Percentiles rank a stretch among this genome's conserved stretches.
Evolutionary conservation across 2,113 vertebrate species (phyloP).

Genomic region (Syngnathus typhle): DNA sequence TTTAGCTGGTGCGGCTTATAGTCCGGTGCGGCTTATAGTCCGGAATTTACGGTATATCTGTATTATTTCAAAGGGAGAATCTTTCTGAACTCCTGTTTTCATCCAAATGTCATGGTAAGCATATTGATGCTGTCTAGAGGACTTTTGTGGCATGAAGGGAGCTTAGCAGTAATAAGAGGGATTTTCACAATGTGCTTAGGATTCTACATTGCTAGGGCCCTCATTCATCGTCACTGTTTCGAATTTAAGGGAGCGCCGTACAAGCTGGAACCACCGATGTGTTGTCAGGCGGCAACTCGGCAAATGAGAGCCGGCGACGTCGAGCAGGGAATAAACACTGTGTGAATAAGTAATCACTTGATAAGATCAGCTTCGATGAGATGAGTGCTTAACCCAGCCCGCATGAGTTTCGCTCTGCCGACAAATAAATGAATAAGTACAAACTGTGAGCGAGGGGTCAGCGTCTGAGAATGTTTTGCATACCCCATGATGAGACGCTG

Average conservation of each 20-base stretch:
- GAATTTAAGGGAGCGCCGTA: background rate
- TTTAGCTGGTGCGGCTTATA: too few species aligned
- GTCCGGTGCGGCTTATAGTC: too few species aligned
- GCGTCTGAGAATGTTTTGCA: conserved; percentile 44
- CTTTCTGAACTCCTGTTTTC: background rate
- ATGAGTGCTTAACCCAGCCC: conserved; percentile 25
- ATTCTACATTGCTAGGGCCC: background rate
- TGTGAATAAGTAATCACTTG: conserved; percentile 19
- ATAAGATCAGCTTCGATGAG: conserved; percentile 17
- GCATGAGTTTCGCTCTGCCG: conserved; percentile 13
- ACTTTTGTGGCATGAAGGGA: background rate
- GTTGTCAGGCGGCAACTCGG: conserved; percentile 12
- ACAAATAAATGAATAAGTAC: conserved; percentile 4
- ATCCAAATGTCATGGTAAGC: background rate
- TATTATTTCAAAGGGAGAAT: background rate
- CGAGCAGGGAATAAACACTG: background rate
- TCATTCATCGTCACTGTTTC: background rate
- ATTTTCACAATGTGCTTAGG: background rate
- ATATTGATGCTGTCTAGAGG: background rate
- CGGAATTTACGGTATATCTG: too few species aligned
- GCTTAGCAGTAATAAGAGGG: background rate
- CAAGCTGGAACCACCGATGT: background rate
- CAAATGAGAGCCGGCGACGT: conserved; percentile 6
- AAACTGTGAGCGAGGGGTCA: conserved; percentile 18
- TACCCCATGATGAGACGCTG: conserved; percentile 51